Evolutionary conservation across 2,888 invertebrate genomes (phyloP).

Genomic region (Pycnomerus fuliginosus): DNA sequence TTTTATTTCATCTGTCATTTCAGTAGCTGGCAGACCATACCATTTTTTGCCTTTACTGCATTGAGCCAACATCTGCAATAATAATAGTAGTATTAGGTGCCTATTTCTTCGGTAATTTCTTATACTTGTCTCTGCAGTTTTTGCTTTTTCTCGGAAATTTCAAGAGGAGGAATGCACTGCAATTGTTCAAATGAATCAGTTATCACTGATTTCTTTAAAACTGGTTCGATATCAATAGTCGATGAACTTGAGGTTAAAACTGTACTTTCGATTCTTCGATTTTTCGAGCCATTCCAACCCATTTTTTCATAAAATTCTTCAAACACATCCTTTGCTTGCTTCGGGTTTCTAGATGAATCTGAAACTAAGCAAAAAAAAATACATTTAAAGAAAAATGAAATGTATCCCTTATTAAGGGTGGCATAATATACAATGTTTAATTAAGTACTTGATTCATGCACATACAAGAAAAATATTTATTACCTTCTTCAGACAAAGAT

Average conservation of each 20-base stretch:
- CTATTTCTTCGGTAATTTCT: too few relatives aligned
- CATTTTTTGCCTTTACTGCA: slow-evolving; percentile 86
- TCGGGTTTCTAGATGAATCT: too few relatives aligned
- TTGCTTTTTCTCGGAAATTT: slow-evolving; percentile 59
- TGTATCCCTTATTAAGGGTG: too few relatives aligned
- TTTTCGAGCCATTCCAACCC: slow-evolving; percentile 23
- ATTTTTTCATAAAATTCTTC: slow-evolving; percentile 25
- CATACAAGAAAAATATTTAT: too few relatives aligned
- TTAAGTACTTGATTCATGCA: too few relatives aligned
- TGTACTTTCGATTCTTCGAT: slow-evolving; percentile 44
- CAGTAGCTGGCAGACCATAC: slow-evolving; percentile 87
- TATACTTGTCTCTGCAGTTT: slow-evolving; percentile 59
- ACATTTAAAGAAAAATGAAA: too few relatives aligned
- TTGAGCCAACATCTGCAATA: too few relatives aligned
- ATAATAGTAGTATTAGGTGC: too few relatives aligned
- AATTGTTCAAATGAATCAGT: slow-evolving; percentile 67
- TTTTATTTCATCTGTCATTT: slow-evolving; percentile 84
- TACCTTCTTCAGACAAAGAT: slow-evolving; percentile 15
- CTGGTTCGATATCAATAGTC: slow-evolving; percentile 58
- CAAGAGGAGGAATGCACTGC: slow-evolving; percentile 60
- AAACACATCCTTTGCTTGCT: slow-evolving; percentile 14
- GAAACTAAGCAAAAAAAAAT: too few relatives aligned
- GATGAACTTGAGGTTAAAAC: too few relatives aligned
- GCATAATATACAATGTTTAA: too few relatives aligned
- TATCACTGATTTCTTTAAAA: slow-evolving; percentile 64